phyloP scores from a whole-genome alignment of 1,140 invertebrate genomes.

The Armadillidium nasatum region DNA sequence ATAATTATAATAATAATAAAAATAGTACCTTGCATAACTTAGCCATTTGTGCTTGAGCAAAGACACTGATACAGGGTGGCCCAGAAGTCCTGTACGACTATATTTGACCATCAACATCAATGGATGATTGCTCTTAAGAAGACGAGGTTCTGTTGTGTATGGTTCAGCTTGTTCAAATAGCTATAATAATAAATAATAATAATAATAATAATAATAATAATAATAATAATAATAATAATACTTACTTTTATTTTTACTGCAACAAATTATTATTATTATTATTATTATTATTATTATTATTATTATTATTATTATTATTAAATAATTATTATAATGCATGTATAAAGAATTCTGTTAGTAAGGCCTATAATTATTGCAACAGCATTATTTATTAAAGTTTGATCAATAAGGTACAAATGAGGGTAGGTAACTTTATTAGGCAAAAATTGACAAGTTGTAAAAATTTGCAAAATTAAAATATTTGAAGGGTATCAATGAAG shows the following conservation, averaged over 20 bases:
- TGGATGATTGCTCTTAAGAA: conserved; percentile 55
- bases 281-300: too few relatives aligned
- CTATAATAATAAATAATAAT: conserved; percentile 9
- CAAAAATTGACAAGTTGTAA: too few relatives aligned
- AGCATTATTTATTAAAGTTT: too few relatives aligned
- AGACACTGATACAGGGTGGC: conserved; percentile 53
- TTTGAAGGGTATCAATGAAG: too few relatives aligned
- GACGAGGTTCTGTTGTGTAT: conserved; percentile 47
- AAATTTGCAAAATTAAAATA: too few relatives aligned
- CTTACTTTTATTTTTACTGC: conserved; percentile 49
- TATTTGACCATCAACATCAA: conserved; percentile 54
- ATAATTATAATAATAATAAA: conserved; percentile 4
- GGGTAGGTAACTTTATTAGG: too few relatives aligned
- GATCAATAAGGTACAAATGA: too few relatives aligned
- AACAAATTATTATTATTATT: too few relatives aligned
- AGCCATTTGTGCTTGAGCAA: conserved; percentile 55
- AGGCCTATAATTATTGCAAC: too few relatives aligned
- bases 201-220: neutral
- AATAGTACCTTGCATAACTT: conserved; percentile 35
- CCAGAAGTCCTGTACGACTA: conserved; percentile 50
- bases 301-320: too few relatives aligned
- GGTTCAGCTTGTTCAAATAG: conserved; percentile 44
- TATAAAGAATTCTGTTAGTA: too few relatives aligned
- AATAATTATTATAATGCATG: too few relatives aligned
- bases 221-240: neutral